These are phyloP conservation scores for Calameuta idolon DNA, from an alignment of 2,888 invertebrate genomes.

Conservation along the genomic window DNA sequence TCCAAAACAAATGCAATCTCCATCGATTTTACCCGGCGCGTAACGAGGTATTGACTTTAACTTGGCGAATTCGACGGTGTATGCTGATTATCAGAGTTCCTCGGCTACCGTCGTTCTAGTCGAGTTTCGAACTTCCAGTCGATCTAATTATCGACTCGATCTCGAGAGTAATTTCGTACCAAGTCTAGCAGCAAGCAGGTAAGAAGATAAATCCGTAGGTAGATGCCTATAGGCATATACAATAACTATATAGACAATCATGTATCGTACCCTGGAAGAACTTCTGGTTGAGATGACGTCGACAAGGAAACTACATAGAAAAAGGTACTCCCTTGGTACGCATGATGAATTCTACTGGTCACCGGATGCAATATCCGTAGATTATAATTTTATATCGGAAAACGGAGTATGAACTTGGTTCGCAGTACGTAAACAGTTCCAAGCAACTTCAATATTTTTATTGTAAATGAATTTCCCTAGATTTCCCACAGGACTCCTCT, in stretches of 20 bases:
- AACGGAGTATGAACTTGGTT: not conserved
- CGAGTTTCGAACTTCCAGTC: conserved; percentile 4
- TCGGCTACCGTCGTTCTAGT: not conserved
- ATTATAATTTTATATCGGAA: not conserved
- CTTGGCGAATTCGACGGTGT: not conserved
- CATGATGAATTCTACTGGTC: not conserved
- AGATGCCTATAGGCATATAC: not conserved
- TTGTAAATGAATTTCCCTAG: not conserved
- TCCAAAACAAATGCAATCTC: conserved; percentile 1
- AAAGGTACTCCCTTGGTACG: not conserved
- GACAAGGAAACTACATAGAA: not conserved
- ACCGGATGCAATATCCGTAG: not conserved
- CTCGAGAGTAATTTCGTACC: not conserved
- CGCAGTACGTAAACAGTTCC: not conserved
- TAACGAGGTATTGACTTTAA: conserved; percentile 4
- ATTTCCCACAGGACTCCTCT: not conserved
- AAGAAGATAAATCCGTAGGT: not conserved
- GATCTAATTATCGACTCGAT: conserved; percentile 1
- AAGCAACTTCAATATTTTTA: not conserved
- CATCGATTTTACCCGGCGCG: not conserved
- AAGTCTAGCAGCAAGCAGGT: not conserved
- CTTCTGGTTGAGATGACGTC: not conserved
- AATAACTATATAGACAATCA: not conserved
- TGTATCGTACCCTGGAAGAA: not conserved
- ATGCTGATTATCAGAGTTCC: not conserved